Percentiles rank a stretch among this genome's conserved stretches.
Conservation (phyloP, 2,113 vertebrate species). For the Dicerorhinus sumatrensis region DNA sequence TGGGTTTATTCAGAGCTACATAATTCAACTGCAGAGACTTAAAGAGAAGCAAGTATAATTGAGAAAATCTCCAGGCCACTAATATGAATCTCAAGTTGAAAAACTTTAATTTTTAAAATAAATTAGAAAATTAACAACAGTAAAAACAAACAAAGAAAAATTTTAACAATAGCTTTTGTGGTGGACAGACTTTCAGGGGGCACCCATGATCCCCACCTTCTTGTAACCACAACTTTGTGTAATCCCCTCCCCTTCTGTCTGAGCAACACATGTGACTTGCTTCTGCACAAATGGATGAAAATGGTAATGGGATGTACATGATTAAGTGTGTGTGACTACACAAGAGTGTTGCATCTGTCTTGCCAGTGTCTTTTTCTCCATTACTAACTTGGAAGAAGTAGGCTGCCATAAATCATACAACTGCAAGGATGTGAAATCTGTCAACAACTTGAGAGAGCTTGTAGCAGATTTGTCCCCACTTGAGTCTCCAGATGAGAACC, state of each 20-base stretch:
- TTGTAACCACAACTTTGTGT: background rate
- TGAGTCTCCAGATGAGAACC: background rate
- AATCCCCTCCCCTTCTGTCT: background rate
- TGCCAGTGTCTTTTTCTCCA: background rate
- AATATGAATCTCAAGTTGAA: background rate
- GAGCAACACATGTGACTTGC: background rate
- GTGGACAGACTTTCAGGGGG: background rate
- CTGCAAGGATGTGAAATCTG: background rate
- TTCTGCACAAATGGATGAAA: background rate
- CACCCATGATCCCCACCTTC: background rate
- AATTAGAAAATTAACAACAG: background rate
- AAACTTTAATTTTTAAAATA: slow-evolving; percentile 8
- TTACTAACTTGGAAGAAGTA: background rate
- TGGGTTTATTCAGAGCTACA: background rate
- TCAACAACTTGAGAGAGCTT: background rate
- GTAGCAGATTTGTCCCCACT: background rate
- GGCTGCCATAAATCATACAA: background rate
- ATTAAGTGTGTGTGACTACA: background rate
- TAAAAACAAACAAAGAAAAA: background rate
- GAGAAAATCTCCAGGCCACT: background rate
- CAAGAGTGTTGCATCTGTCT: background rate
- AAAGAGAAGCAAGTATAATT: slow-evolving; percentile 5
- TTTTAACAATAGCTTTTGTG: background rate
- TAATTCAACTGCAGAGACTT: background rate
- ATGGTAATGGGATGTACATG: background rate